phyloP scores from a whole-genome alignment of 2,888 invertebrate species.

The Acanthosepion lycidas region DNA sequence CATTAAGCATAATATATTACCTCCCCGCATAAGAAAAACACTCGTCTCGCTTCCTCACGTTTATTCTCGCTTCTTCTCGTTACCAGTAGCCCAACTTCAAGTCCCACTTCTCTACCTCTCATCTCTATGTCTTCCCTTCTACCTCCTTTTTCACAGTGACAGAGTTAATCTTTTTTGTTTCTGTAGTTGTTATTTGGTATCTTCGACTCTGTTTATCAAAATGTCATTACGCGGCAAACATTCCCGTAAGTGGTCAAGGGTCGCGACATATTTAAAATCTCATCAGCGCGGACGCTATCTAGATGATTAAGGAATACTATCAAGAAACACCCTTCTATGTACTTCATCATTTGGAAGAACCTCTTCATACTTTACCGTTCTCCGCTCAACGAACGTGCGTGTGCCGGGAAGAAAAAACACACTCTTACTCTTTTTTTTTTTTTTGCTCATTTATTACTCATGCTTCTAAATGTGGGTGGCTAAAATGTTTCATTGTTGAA shows the following conservation, averaged over 20 bases:
- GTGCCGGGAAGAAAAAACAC: not conserved
- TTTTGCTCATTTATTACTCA: not conserved
- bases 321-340: not conserved
- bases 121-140: not conserved
- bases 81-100: not conserved
- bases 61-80: no score
- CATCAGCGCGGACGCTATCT: not conserved
- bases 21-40: not conserved
- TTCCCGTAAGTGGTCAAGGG: slow-evolving; percentile 5
- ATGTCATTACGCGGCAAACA: not conserved
- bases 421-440: not conserved
- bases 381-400: not conserved
- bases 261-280: slow-evolving; percentile 33
- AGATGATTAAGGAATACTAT: not conserved
- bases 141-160: not conserved
- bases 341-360: not conserved
- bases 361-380: not conserved
- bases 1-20: not conserved
- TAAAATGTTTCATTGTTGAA: not conserved
- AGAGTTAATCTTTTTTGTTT: not conserved
- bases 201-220: not conserved
- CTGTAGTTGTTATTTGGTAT: not conserved
- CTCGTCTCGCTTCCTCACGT: no score
- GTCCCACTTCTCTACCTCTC: not conserved
- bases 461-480: not conserved